A percentile compares a stretch with the other conserved stretches of the same genome.
Conservation (phyloP, 2,113 vertebrate species). For the Callospermophilus lateralis region DNA sequence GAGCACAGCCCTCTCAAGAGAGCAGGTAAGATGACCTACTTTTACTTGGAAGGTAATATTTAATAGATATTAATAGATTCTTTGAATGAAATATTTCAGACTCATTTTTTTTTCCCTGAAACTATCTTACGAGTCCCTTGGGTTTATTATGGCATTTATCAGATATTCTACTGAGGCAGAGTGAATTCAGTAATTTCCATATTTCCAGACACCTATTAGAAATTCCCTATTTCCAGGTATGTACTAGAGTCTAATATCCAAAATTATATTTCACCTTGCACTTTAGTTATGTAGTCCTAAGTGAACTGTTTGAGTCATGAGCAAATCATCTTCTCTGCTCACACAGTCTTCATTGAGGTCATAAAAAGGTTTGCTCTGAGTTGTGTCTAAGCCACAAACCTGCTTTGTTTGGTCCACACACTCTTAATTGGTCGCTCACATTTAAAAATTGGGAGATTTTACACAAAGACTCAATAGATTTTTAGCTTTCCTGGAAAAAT, state of each 20-base stretch:
- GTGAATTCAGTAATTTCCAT: not conserved
- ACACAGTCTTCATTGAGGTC: not conserved
- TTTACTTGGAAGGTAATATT: slow-evolving; percentile 42
- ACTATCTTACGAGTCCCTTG: not conserved
- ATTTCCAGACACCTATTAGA: not conserved
- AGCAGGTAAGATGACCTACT: slow-evolving; percentile 86
- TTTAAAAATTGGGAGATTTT: slow-evolving; percentile 27
- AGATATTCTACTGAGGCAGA: not conserved
- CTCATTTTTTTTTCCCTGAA: not conserved
- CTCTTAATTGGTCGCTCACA: not conserved
- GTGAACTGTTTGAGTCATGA: not conserved
- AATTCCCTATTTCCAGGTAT: not conserved
- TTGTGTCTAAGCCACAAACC: not conserved
- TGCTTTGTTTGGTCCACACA: not conserved
- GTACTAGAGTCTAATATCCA: not conserved
- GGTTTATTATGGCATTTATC: not conserved
- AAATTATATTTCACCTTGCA: not conserved
- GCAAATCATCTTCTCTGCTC: not conserved
- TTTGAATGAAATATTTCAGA: not conserved
- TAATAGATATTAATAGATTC: not conserved
- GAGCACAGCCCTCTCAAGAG: slow-evolving; percentile 65
- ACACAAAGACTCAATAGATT: not conserved
- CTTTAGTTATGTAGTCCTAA: not conserved
- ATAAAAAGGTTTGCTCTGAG: not conserved
- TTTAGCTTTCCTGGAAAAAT: not conserved